Percentiles rank a stretch among this genome's conserved stretches.
These are phyloP conservation scores for Tragelaphus strepsiceros DNA, from an alignment of 2,113 vertebrate genomes.

Conservation along the genomic window DNA sequence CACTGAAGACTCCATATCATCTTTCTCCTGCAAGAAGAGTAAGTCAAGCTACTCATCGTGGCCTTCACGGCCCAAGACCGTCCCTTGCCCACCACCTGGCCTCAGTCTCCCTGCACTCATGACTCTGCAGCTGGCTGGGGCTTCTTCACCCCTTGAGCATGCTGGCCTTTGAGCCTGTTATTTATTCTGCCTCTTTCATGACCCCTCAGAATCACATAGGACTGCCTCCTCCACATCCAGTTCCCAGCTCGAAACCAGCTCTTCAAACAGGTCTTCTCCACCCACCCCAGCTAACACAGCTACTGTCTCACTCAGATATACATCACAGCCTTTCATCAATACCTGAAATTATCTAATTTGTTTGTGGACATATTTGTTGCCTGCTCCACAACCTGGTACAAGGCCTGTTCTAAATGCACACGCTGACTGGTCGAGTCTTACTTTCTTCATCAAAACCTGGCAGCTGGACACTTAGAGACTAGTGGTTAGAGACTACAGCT, in stretches of 20 bases:
- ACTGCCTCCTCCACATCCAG: neutral
- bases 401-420: neutral
- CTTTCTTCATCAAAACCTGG: neutral
- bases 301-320: too few relatives aligned
- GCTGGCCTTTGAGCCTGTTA: neutral
- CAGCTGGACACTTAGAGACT: neutral
- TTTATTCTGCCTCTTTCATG: neutral
- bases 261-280: neutral
- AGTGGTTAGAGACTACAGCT: neutral
- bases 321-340: neutral
- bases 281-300: neutral
- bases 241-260: neutral
- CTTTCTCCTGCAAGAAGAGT: neutral
- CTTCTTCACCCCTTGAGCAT: neutral
- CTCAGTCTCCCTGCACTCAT: neutral
- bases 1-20: too few relatives aligned
- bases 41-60: neutral
- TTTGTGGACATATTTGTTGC: neutral
- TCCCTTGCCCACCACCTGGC: neutral
- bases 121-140: rapidly evolving
- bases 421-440: neutral
- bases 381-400: neutral
- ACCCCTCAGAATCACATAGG: neutral
- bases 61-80: neutral
- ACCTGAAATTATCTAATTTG: neutral